A percentile compares a stretch with the other conserved stretches of the same genome.
Conservation (phyloP, 2,888 invertebrate genomes). For the Liodrosophila aerea region DNA sequence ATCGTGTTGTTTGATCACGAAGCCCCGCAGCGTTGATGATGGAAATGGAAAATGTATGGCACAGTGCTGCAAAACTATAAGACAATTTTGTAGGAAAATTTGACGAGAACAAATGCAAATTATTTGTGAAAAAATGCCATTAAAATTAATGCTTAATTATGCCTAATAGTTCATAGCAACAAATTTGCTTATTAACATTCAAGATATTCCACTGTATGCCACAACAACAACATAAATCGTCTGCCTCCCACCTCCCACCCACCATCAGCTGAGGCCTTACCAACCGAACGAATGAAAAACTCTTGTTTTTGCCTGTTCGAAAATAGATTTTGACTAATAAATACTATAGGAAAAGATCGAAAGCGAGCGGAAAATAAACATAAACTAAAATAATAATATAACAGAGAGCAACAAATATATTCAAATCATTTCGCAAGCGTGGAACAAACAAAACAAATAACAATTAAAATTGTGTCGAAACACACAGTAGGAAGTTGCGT, state of each 20-base stretch:
- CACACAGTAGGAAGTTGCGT: conserved; percentile 47
- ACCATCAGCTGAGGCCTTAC: conserved; percentile 1
- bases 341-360: conserved; percentile 72
- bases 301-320: conserved; percentile 60
- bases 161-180: too few relatives aligned
- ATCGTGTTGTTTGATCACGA: conserved; percentile 68
- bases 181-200: too few relatives aligned
- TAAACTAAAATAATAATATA: conserved; percentile 24
- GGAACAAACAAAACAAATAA: conserved; percentile 31
- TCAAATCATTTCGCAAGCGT: conserved; percentile 43
- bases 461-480: conserved; percentile 17
- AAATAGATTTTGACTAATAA: conserved; percentile 80
- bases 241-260: conserved; percentile 20
- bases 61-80: conserved; percentile 44
- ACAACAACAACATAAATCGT: conserved; percentile 17
- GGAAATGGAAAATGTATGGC: conserved; percentile 54
- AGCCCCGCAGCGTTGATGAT: conserved; percentile 55
- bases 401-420: conserved; percentile 45
- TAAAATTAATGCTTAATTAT: too few relatives aligned
- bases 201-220: background rate
- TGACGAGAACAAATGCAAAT: background rate
- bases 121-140: too few relatives aligned
- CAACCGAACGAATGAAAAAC: conserved; percentile 36
- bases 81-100: conserved; percentile 7
- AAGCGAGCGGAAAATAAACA: conserved; percentile 45